These are phyloP conservation scores for Machaerirhynchus nigripectus DNA, from an alignment of 2,113 vertebrate genomes.

Conservation along the genomic window DNA sequence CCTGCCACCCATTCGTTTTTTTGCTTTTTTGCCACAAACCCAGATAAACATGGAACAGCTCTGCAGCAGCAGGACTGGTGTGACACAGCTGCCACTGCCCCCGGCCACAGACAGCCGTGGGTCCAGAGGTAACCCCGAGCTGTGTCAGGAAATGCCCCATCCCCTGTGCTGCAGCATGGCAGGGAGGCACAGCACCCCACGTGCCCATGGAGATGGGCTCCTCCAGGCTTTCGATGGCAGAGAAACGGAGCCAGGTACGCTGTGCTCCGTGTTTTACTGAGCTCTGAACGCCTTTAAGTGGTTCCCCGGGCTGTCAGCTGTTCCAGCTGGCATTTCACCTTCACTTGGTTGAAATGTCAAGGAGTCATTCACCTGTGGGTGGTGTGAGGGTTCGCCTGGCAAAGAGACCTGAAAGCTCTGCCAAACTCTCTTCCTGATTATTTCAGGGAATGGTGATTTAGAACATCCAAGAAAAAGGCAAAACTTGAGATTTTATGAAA, in stretches of 20 bases:
- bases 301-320: background rate
- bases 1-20: background rate
- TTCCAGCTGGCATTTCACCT: background rate
- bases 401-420: background rate
- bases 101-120: background rate
- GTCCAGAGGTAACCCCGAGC: accelerated
- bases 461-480: background rate
- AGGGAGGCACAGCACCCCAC: accelerated
- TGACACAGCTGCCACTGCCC: background rate
- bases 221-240: background rate
- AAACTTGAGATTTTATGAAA: background rate
- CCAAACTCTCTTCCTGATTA: background rate
- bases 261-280: accelerated
- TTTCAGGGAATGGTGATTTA: background rate
- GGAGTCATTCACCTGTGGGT: background rate
- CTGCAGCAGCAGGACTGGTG: background rate
- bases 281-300: background rate
- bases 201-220: background rate
- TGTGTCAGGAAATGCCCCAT: background rate
- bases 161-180: too few relatives aligned
- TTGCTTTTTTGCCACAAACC: background rate
- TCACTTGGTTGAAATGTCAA: background rate
- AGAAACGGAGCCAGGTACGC: accelerated
- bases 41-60: background rate
- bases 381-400: background rate